Conservation (phyloP, 2,113 vertebrate genomes). For the Ondatra zibethicus region DNA sequence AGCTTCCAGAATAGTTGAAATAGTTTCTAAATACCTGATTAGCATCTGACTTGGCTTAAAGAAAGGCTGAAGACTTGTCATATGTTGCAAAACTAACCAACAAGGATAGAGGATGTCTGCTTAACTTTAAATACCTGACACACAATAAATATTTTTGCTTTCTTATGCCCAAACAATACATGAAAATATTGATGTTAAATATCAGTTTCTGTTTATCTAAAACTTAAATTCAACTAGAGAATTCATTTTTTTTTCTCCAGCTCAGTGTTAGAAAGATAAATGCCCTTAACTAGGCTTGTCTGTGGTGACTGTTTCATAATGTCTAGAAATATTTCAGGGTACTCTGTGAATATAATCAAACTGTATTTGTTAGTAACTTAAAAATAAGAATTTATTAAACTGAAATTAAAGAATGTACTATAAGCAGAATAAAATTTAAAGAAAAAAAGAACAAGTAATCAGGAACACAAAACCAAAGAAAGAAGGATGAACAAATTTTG, state of each 20-base stretch:
- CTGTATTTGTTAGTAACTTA: neutral
- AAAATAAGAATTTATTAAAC: neutral
- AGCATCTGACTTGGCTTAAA: neutral
- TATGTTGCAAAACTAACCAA: neutral
- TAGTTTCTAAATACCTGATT: neutral
- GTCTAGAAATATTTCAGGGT: neutral
- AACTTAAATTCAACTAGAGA: neutral
- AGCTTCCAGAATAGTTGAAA: neutral
- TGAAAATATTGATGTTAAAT: neutral
- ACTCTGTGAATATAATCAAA: neutral
- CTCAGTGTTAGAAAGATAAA: neutral
- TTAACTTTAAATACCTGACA: conserved; percentile 13
- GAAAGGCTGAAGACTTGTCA: neutral
- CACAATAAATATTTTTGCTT: neutral
- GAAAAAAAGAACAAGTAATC: neutral
- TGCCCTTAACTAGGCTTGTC: neutral
- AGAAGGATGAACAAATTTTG: neutral
- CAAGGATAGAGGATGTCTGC: neutral
- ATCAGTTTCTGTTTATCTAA: neutral
- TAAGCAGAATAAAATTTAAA: neutral
- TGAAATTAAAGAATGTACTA: neutral
- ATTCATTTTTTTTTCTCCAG: neutral
- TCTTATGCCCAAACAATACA: neutral
- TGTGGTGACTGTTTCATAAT: neutral
- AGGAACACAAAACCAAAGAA: neutral